Conservation (phyloP, 2,797 vertebrate species). For the Champsocephalus esox region DNA sequence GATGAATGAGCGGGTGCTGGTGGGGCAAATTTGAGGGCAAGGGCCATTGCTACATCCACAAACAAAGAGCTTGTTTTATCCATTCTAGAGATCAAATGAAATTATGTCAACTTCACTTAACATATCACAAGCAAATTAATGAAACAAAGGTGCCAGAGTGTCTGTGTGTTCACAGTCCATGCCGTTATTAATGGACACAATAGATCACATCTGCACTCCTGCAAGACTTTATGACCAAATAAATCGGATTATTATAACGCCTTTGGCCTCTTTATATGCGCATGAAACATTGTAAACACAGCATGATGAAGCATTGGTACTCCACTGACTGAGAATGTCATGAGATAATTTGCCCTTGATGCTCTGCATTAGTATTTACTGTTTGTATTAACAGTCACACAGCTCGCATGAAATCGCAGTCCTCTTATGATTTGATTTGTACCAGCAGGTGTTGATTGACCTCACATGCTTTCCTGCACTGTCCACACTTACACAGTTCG, state of each 20-base stretch:
- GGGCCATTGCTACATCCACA: constrained; percentile 58
- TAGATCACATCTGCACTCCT: constrained; percentile 30
- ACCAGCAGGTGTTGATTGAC: background rate
- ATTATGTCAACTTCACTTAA: constrained; percentile 63
- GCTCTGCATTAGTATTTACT: background rate
- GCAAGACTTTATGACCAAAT: constrained; percentile 36
- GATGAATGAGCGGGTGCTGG: constrained; percentile 56
- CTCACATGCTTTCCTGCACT: constrained; percentile 9
- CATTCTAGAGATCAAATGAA: constrained; percentile 72
- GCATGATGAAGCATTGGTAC: background rate
- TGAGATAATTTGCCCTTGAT: constrained; percentile 17
- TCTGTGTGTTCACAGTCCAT: constrained; percentile 30
- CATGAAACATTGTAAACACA: constrained; percentile 32
- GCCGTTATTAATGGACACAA: constrained; percentile 35
- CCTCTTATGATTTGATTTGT: background rate
- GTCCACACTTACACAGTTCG: constrained; percentile 2
- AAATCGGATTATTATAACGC: constrained; percentile 23
- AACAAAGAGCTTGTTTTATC: constrained; percentile 75
- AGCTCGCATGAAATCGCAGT: constrained; percentile 2
- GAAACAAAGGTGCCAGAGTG: constrained; percentile 17
- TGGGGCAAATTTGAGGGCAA: constrained; percentile 62
- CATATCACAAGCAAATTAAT: constrained; percentile 46
- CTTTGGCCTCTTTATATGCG: constrained; percentile 26
- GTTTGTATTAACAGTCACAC: constrained; percentile 7
- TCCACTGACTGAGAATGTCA: constrained; percentile 25